A percentile compares a stretch with the other conserved stretches of the same genome.
These are phyloP conservation scores for Lepidocyrtoides sp. DNA, from an alignment of 2,888 invertebrate species.

Conservation along the genomic window DNA sequence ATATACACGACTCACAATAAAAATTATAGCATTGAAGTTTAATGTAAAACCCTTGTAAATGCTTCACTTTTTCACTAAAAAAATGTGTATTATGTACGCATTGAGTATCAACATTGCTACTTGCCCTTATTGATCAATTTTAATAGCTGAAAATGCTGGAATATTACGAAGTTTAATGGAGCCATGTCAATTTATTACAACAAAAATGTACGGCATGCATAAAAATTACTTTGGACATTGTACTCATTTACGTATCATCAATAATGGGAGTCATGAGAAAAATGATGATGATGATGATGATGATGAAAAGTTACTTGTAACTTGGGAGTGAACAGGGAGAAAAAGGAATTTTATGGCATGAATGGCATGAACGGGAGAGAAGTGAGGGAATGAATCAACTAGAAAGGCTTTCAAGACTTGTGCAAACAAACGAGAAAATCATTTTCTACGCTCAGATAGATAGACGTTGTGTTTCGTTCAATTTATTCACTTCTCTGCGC, in stretches of 20 bases:
- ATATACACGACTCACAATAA: no score
- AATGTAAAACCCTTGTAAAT: no score
- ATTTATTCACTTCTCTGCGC: slow-evolving; percentile 38
- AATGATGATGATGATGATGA: no score
- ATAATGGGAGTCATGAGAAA: not conserved
- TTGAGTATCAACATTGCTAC: no score
- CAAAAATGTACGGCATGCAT: not conserved
- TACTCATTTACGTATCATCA: no score
- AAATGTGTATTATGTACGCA: no score
- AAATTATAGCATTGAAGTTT: no score
- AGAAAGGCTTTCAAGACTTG: slow-evolving; percentile 84
- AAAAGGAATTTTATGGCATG: slow-evolving; percentile 21
- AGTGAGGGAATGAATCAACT: slow-evolving; percentile 74
- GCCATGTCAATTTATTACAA: not conserved
- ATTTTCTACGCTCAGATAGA: slow-evolving; percentile 80
- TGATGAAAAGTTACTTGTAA: slow-evolving; percentile 20
- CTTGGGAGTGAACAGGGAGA: not conserved
- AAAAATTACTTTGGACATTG: no score
- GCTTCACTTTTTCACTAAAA: no score
- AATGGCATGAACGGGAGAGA: slow-evolving; percentile 29
- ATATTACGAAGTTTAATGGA: not conserved
- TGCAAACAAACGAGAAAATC: slow-evolving; percentile 84
- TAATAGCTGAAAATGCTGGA: no score
- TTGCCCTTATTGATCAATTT: no score
- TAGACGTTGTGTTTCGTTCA: slow-evolving; percentile 47